Evolutionary conservation across 1,140 invertebrate species (phyloP), one percentile per base, ranked within the genome.

Genomic region (Solenopsis invicta): DNA sequence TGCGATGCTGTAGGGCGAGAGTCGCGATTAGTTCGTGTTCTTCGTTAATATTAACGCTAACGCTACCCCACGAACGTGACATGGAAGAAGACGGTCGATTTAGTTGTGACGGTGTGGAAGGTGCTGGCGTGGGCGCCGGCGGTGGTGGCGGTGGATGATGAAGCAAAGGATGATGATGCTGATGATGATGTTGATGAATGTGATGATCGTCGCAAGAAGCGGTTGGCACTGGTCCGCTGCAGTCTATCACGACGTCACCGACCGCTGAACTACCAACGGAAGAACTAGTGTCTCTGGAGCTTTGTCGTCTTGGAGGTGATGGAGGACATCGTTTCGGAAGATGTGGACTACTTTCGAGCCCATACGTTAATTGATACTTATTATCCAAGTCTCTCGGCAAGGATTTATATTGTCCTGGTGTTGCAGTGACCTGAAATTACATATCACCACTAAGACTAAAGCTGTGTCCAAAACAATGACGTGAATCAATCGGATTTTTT

Each of bases 301-400:
- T 97, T 87, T 97, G 97, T 5, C 98, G 96, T 91, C 98, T 97
- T 1, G 98, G 98, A 1, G 98, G 98, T 64, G 98, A 98, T 0
- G 98, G 98, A 13, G 98, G 98, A 34, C 94, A 94, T 50, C 95
- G 91, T 90, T 95, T 95, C 16, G 94, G 91, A 76, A 95, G 86
- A 89, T 93, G 93, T 1, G 94, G 95, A 91, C 94, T 95, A 77
- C 94, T 95, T 48, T 95, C 95, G 0, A 94, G 89, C 21, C 95
- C 95, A 50, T 95, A 95, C 16, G 94, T 95, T 78, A 95, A 88
- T 87, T 95, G 94, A 89, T 95, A 95, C 64, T 95, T 95, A 87
- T 95, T 95, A 81, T 95, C 94, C 66, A 95, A 95, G 61, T 95
- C 95, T 81, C 95, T 93, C n/a, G 95, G 95, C 62, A 95, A 78